Percentiles rank a stretch among this genome's conserved stretches.
Conservation (phyloP, 2,888 invertebrate species). For the Geophilus truncorum region DNA sequence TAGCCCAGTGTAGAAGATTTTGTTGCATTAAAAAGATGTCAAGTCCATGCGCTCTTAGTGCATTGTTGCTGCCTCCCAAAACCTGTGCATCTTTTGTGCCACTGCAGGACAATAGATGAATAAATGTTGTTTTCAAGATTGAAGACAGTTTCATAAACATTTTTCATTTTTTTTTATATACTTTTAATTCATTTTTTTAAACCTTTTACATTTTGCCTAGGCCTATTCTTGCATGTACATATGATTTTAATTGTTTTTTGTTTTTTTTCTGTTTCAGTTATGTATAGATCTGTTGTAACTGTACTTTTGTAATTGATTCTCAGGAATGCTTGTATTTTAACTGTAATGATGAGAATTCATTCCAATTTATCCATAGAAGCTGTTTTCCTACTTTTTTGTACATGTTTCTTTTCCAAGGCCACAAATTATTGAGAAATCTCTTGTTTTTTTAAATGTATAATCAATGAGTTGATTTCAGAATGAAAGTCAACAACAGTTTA, state of each 20-base stretch:
- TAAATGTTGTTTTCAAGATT: background rate
- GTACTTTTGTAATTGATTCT: background rate
- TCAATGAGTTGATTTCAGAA: background rate
- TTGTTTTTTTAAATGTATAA: too few species aligned
- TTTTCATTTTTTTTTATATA: background rate
- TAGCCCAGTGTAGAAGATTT: conserved; percentile 69
- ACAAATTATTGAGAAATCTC: too few species aligned
- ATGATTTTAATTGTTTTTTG: background rate
- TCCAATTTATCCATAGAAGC: background rate
- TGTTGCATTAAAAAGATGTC: background rate
- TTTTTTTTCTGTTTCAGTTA: background rate
- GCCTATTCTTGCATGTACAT: background rate
- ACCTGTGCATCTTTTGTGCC: conserved; percentile 24
- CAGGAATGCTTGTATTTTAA: background rate
- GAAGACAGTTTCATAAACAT: background rate
- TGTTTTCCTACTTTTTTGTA: background rate
- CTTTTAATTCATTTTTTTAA: background rate
- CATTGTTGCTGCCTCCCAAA: conserved; percentile 27
- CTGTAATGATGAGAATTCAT: background rate
- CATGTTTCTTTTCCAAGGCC: background rate
- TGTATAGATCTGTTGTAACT: background rate
- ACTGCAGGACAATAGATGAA: conserved; percentile 8
- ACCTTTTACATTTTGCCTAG: background rate
- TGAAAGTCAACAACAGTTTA: background rate
- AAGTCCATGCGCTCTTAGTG: background rate